Evolutionary conservation across 2,113 vertebrate species (phyloP).

Genomic region (Centrocercus urophasianus): DNA sequence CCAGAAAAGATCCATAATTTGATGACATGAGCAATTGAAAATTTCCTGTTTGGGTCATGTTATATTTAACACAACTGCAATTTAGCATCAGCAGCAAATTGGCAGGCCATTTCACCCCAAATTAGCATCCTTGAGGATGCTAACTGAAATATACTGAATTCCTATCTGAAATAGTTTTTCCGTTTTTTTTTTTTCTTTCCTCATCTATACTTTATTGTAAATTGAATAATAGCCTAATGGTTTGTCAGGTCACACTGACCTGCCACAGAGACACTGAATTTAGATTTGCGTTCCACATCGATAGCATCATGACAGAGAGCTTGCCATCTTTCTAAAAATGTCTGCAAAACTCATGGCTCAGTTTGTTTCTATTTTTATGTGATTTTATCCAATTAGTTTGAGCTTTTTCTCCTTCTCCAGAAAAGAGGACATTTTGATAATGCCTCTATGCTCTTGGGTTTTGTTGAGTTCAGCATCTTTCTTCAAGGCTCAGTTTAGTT

Average conservation of each 20-base stretch:
- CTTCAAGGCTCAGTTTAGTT: background rate
- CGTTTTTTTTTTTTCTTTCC: background rate
- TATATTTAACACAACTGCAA: background rate
- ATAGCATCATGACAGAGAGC: background rate
- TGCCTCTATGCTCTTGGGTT: background rate
- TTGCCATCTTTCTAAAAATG: background rate
- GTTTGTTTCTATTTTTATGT: background rate
- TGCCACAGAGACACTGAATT: background rate
- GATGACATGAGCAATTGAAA: background rate
- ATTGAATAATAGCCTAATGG: background rate
- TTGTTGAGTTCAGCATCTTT: background rate
- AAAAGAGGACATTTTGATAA: background rate
- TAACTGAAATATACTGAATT: background rate
- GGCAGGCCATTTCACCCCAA: background rate
- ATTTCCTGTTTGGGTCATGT: background rate
- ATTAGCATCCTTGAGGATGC: background rate
- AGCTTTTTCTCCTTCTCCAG: background rate
- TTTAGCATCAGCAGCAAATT: background rate
- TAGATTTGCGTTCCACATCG: background rate
- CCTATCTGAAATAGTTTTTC: background rate
- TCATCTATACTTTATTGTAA: background rate
- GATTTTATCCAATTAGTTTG: background rate
- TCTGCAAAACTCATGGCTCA: background rate
- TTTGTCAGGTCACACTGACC: constrained; percentile 22
- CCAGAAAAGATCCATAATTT: background rate